Evolutionary conservation across 2,797 vertebrate genomes (phyloP), one percentile per base, ranked within the genome.

Genomic region (Sebastes trivittatus): DNA sequence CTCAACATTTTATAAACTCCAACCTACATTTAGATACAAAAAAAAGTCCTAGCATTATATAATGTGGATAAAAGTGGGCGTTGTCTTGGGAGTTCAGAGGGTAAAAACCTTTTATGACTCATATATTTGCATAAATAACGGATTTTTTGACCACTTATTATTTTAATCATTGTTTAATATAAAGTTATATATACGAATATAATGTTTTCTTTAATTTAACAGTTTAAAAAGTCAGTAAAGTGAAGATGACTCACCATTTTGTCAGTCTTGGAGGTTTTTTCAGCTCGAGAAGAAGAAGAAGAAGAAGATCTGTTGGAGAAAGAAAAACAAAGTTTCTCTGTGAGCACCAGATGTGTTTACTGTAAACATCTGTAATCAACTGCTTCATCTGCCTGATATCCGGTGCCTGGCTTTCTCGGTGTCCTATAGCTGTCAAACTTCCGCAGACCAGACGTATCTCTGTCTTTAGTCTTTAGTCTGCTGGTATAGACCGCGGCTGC

Each of bases 111-210:
- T 62, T 11, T 18, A 29, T 34, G 66, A 89, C 14, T 86, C 84
- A 82, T 0, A 60, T 29, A 94, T 95, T 89, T 83, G 86, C 93
- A 93, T 93, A 91, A 84, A 86, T 90, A 94, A 94, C 86, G 78
- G 86, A 52, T 59, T 81, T 71, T 71, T 46, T 20, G 25, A 14
- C 6, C 4, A 7, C 1, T 1, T 11, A 38, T 22, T 2, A 14
- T n/a, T 36, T 38, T 3, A 25, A 7, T 10, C 22, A 3, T 36
- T 3, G 10, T 36, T 55, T 46, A 6, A 8, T 2, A 9, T 25
- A 2, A 38, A 62, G 2, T 16, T 11, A 2, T 27, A 27, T 27
- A 27, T 27, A 27, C 0, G 5, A 27, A 27, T 27, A 27, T 27
- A 27, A 29, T 7, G 9, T 60, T 64, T 75, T 30, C 6, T 75